Conservation (phyloP, 2,888 invertebrate genomes). For the Tubiluchus corallicola region DNA sequence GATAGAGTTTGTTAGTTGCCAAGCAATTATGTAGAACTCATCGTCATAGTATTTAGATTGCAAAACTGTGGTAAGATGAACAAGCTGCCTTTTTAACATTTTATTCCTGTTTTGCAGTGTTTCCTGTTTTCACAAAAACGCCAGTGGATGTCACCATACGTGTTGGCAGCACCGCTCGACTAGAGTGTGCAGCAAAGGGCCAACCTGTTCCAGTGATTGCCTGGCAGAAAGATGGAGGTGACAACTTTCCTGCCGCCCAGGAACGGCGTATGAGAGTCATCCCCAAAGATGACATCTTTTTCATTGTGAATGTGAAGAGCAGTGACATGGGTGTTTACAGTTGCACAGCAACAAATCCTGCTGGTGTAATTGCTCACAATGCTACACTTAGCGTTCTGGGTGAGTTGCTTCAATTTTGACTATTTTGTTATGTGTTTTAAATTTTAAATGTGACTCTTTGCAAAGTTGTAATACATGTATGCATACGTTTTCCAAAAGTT, state of each 20-base stretch:
- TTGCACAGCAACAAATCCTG: conserved; percentile 75
- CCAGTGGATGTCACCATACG: conserved; percentile 65
- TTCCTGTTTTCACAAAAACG: conserved; percentile 62
- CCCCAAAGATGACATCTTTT: conserved; percentile 73
- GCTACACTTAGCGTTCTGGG: conserved; percentile 57
- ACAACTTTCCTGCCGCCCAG: conserved; percentile 66
- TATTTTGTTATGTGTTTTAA: conserved; percentile 6
- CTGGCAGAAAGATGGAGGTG: conserved; percentile 58
- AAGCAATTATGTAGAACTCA: no score
- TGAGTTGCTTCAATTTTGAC: conserved; percentile 16
- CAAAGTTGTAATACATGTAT: no score
- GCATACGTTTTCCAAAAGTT: no score
- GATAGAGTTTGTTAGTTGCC: no score
- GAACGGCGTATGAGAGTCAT: conserved; percentile 82
- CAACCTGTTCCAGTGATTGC: conserved; percentile 72
- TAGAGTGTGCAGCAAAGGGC: conserved; percentile 78
- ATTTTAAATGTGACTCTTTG: no score
- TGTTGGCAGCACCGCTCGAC: conserved; percentile 61
- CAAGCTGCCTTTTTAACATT: conserved; percentile 4
- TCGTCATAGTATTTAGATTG: no score
- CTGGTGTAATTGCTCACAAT: conserved; percentile 67
- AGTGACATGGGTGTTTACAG: conserved; percentile 80
- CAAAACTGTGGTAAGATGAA: no score
- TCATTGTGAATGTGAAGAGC: conserved; percentile 73
- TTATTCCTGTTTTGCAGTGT: conserved; percentile 37